A percentile compares a stretch with the other conserved stretches of the same genome.
Evolutionary conservation across 2,797 vertebrate genomes (phyloP).

Genomic region (Coregonus sp.): DNA sequence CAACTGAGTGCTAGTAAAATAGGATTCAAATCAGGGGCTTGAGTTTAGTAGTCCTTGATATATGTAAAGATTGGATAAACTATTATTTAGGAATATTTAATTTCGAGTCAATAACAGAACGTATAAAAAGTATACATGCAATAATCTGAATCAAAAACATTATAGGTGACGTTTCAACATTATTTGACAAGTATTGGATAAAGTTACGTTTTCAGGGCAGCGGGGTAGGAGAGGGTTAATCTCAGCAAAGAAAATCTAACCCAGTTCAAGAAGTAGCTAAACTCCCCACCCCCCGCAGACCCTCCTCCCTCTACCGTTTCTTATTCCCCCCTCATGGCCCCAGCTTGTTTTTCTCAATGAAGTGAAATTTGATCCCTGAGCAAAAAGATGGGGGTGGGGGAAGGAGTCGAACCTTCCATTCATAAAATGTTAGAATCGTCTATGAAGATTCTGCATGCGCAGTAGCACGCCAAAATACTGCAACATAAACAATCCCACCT

Average conservation of each 20-base stretch:
- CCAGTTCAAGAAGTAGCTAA: constrained; percentile 50
- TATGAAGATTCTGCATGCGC: constrained; percentile 30
- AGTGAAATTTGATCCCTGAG: constrained; percentile 73
- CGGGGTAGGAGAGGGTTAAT: constrained; percentile 41
- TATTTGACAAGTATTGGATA: constrained; percentile 14
- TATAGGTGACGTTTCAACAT: constrained; percentile 3
- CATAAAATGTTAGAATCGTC: constrained; percentile 55
- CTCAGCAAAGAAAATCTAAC: constrained; percentile 16
- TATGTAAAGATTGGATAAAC: neutral
- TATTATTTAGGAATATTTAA: constrained; percentile 4
- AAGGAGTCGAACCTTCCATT: constrained; percentile 53
- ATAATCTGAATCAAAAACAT: neutral
- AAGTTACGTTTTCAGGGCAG: constrained; percentile 5
- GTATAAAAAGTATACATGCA: neutral
- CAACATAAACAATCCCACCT: neutral
- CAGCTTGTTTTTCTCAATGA: constrained; percentile 79
- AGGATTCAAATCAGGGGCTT: neutral
- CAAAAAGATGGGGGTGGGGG: neutral
- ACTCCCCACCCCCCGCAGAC: constrained; percentile 16
- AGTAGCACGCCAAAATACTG: neutral
- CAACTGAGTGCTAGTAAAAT: neutral
- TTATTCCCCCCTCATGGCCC: constrained; percentile 20
- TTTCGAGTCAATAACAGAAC: neutral
- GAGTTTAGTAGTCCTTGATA: neutral
- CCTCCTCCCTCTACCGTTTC: constrained; percentile 35